A percentile compares a stretch with the other conserved stretches of the same genome.
phyloP scores from a whole-genome alignment of 53 echinoderm and acorn worm genomes.

The Hippasteria phrygiana region DNA sequence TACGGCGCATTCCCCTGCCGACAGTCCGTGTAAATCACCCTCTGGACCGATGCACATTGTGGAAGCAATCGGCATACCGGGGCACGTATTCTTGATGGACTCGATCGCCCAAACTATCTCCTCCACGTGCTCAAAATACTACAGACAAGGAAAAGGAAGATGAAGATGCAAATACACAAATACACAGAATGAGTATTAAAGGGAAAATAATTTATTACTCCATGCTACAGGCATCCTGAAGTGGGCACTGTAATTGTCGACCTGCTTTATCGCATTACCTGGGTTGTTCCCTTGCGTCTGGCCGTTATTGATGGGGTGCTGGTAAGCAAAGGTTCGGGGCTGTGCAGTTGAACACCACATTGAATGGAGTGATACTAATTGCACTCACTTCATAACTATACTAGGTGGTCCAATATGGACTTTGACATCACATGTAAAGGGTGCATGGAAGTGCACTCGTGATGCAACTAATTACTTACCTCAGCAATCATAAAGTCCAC shows the following conservation, averaged over 20 bases:
- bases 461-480: constrained; percentile 52
- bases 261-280: too few relatives aligned
- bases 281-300: too few relatives aligned
- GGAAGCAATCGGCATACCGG: constrained; percentile 68
- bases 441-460: not conserved
- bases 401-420: too few relatives aligned
- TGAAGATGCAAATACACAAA: not conserved
- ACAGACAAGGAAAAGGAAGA: not conserved
- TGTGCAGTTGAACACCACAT: too few relatives aligned
- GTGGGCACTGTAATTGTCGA: too few relatives aligned
- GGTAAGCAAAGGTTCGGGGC: too few relatives aligned
- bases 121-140: constrained; percentile 97
- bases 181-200: not conserved
- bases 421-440: not conserved
- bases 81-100: constrained; percentile 77
- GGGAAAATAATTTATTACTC: too few relatives aligned
- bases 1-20: constrained; percentile 92
- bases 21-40: constrained; percentile 90
- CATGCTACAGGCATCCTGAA: too few relatives aligned
- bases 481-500: constrained; percentile 94
- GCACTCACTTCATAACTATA: too few relatives aligned
- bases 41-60: constrained; percentile 92
- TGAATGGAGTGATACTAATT: too few relatives aligned
- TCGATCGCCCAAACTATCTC: constrained; percentile 94
- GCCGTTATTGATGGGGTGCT: too few relatives aligned